Percentiles rank a stretch among this genome's conserved stretches.
phyloP scores from a whole-genome alignment of 2,797 vertebrate genomes.

The Vireo griseus region DNA sequence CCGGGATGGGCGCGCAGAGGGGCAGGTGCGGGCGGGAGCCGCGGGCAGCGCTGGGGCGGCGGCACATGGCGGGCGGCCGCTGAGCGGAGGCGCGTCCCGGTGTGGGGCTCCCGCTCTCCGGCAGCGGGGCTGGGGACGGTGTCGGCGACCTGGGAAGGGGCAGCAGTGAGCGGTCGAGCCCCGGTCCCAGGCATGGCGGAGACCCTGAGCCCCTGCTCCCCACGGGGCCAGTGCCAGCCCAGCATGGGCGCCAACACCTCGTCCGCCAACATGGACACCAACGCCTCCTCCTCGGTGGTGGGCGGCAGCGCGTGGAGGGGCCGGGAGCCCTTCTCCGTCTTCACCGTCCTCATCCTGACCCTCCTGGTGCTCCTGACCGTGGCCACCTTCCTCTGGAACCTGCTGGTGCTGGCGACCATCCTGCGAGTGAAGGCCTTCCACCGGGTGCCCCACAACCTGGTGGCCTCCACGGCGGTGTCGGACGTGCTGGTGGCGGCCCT shows the following conservation, averaged over 20 bases:
- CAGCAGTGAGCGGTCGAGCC: neutral
- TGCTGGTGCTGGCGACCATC: conserved; percentile 91
- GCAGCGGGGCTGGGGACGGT: neutral
- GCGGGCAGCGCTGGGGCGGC: neutral
- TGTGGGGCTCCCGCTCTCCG: neutral
- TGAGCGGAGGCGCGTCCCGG: neutral
- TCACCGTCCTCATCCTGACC: conserved; percentile 85
- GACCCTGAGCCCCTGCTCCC: conserved; percentile 4
- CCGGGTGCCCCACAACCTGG: conserved; percentile 92
- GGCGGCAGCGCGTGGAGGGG: neutral
- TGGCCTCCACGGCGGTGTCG: conserved; percentile 91
- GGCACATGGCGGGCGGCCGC: neutral
- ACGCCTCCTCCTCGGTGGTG: neutral
- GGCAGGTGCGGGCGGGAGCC: neutral
- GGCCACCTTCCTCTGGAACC: conserved; percentile 93
- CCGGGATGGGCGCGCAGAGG: neutral
- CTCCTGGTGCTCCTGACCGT: conserved; percentile 75
- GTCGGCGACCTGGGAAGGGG: neutral
- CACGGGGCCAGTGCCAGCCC: neutral
- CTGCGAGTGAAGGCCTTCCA: conserved; percentile 94
- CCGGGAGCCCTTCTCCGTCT: conserved; percentile 77
- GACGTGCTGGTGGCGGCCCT: conserved; percentile 93
- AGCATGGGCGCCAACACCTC: conserved; percentile 55
- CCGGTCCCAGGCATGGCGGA: neutral
- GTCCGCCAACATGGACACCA: conserved; percentile 56